Evolutionary conservation across 2,797 vertebrate genomes (phyloP).

Genomic region (Gymnothorax reevesii): DNA sequence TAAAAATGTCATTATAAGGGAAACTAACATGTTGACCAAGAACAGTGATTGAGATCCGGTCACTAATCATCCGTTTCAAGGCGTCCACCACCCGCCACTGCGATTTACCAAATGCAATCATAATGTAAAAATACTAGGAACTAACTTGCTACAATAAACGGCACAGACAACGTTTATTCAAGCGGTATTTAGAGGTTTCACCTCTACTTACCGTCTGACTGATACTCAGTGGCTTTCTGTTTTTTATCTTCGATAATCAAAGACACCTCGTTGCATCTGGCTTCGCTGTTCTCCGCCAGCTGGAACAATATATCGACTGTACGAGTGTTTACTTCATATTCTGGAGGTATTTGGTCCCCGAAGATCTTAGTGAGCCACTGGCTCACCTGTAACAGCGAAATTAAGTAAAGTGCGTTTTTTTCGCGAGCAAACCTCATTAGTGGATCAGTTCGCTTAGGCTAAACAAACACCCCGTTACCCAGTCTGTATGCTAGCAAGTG

Average conservation of each 20-base stretch:
- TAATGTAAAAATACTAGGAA: too few relatives aligned
- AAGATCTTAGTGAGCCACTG: slow-evolving; percentile 77
- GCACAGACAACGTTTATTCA: too few relatives aligned
- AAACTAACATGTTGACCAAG: too few relatives aligned
- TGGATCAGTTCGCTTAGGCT: not conserved
- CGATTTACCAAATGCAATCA: too few relatives aligned
- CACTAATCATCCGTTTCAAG: too few relatives aligned
- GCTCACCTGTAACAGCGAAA: slow-evolving; percentile 67
- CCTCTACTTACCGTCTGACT: slow-evolving; percentile 74
- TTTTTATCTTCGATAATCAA: slow-evolving; percentile 75
- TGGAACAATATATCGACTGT: slow-evolving; percentile 76
- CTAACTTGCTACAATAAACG: too few relatives aligned
- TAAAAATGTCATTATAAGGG: too few relatives aligned
- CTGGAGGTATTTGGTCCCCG: slow-evolving; percentile 64
- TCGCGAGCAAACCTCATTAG: not conserved
- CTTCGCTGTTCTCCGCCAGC: slow-evolving; percentile 66
- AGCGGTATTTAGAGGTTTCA: too few relatives aligned
- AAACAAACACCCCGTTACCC: not conserved
- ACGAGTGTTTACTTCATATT: slow-evolving; percentile 73
- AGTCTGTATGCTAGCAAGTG: not conserved
- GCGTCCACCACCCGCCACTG: too few relatives aligned
- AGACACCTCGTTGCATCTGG: slow-evolving; percentile 66
- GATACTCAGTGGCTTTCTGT: slow-evolving; percentile 72
- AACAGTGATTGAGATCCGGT: too few relatives aligned
- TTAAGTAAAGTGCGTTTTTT: not conserved